Base-by-base conservation (phyloP, 2,888 invertebrate species). In the Tetragonula carbonaria region DNA sequence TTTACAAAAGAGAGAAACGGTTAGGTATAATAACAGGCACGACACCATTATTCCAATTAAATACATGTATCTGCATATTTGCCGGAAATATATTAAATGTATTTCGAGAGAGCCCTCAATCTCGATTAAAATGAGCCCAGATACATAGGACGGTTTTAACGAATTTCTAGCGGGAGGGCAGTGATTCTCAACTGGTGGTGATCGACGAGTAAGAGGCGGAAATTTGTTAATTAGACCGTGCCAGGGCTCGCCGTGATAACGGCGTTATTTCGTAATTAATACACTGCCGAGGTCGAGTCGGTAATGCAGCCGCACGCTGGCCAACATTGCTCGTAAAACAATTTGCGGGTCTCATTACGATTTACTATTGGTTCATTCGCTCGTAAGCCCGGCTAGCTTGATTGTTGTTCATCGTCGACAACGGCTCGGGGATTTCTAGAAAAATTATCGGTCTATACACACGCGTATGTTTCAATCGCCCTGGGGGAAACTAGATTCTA, bases 181-280 rank as follows among this genome's bases (percentile, higher is more conserved):
- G 77, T 38, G 82, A 63, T 76, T 87, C 87, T 85, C 81, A 79
- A 79, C 57, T 53, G 21, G 38, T 4, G 23, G 33, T 45, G 33
- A 55, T 71, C 23, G 59, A 13, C 45, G 67, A 73, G 50, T 51
- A 50, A 21, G 28, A 45, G 21, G 5, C 21, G 75, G 80, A 72
- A 78, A 85, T 88, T 82, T 78, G 81, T 88, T 85, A 86, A 88
- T 87, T 86, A 87, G 81, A 62, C 66, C 50, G 33, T 23, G 59
- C 71, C 77, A 65, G 74, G 45, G 51, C 75, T 55, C 16, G 72
- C 75, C 78, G 53, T 78, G 84, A 73, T 86, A 82, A 86, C 78
- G 82, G 84, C 78, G 66, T 85, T 85, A 85, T 86, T 79, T 81
- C 82, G 80, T 88, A 88, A 88, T 83, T 87, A 87, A 87, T 84